phyloP scores from a whole-genome alignment of 2,113 vertebrate species.

The Cyphomyrus discorhynchus region DNA sequence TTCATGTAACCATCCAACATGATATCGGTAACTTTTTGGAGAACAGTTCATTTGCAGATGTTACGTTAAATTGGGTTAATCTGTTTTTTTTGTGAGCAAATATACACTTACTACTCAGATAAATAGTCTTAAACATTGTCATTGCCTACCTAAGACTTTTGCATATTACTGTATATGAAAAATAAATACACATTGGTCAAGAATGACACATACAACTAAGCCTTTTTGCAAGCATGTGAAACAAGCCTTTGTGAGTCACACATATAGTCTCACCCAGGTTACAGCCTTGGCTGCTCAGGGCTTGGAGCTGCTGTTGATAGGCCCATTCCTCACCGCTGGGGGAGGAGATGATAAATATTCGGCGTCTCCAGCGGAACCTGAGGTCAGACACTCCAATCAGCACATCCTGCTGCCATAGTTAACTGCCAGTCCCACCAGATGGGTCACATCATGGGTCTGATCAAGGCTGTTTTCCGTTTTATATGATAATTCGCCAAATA shows the following conservation, averaged over 20 bases:
- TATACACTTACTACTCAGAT: not conserved
- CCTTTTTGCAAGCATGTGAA: not conserved
- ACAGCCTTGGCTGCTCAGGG: slow-evolving; percentile 76
- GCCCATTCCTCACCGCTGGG: slow-evolving; percentile 80
- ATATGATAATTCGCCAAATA: not conserved
- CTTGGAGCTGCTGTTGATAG: slow-evolving; percentile 79
- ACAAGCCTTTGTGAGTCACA: not conserved
- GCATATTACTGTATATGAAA: not conserved
- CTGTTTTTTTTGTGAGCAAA: not conserved
- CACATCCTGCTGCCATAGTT: not conserved
- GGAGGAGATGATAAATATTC: slow-evolving; percentile 76
- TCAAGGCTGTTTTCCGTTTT: not conserved
- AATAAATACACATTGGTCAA: not conserved
- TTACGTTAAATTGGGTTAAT: not conserved
- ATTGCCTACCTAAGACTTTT: not conserved
- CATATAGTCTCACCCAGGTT: slow-evolving; percentile 72
- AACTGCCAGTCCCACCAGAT: not conserved
- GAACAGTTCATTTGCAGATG: not conserved
- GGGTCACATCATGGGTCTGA: not conserved
- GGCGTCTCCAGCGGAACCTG: slow-evolving; percentile 80
- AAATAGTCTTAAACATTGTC: not conserved
- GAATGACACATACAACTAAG: not conserved
- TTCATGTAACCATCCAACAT: not conserved
- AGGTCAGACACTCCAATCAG: slow-evolving; percentile 14
- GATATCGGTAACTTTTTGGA: not conserved